Conservation (phyloP, 2,113 vertebrate species). For the Calcarius ornatus region DNA sequence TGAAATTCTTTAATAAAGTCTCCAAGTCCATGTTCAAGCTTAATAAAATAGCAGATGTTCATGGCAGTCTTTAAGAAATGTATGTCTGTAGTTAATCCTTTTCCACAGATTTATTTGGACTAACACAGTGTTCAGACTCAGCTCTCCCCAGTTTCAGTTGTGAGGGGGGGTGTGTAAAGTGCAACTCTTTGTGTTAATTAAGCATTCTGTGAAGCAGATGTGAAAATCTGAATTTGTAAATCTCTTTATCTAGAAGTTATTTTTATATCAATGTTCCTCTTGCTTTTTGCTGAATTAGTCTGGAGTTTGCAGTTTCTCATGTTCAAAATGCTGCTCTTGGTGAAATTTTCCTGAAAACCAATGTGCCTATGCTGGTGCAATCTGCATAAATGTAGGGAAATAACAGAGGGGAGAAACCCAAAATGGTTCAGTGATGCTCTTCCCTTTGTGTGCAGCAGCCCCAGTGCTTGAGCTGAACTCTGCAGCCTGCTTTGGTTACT, state of each 20-base stretch:
- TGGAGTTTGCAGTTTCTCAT: not conserved
- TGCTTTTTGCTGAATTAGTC: conserved; percentile 3
- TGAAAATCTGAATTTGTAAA: not conserved
- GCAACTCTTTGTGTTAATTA: not conserved
- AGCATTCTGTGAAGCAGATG: not conserved
- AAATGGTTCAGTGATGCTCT: not conserved
- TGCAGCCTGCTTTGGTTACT: not conserved
- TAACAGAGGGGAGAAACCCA: not conserved
- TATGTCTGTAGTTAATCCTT: not conserved
- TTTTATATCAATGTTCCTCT: not conserved
- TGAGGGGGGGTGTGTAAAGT: not conserved
- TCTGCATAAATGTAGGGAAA: not conserved
- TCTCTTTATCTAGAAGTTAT: not conserved
- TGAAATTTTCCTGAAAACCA: not conserved
- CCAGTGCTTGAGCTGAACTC: not conserved
- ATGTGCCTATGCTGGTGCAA: not conserved
- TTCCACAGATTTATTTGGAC: not conserved
- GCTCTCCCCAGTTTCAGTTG: not conserved
- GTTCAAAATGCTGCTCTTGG: not conserved
- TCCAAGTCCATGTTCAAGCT: not conserved
- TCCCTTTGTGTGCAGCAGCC: not conserved
- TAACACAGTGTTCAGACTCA: not conserved
- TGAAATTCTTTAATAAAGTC: not conserved
- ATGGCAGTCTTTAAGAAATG: not conserved
- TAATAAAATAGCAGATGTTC: not conserved